Evolutionary conservation across 2,113 vertebrate genomes (phyloP).

Genomic region (Tringa solitaria): DNA sequence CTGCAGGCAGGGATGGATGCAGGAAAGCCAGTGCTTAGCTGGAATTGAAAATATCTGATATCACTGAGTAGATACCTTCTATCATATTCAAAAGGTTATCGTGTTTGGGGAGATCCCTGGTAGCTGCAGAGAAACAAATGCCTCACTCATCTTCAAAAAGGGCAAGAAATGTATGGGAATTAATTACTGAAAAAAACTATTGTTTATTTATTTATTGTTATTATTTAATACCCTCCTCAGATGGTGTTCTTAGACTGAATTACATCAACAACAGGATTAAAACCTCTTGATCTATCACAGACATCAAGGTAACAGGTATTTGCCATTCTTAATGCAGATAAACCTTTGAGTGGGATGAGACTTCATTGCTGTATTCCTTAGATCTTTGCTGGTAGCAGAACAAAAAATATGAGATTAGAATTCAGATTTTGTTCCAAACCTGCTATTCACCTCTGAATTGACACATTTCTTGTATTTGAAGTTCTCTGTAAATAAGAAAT

Average conservation of each 20-base stretch:
- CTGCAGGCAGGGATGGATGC: neutral
- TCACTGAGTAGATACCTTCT: neutral
- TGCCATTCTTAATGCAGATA: neutral
- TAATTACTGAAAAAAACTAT: neutral
- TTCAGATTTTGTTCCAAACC: neutral
- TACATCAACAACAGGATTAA: neutral
- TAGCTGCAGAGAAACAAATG: neutral
- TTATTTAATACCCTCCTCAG: neutral
- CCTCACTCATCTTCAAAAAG: neutral
- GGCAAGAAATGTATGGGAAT: neutral
- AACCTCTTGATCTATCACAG: neutral
- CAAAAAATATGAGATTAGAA: neutral
- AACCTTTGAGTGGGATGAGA: neutral
- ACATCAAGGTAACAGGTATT: neutral
- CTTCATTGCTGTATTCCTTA: neutral
- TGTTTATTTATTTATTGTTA: neutral
- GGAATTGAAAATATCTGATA: neutral
- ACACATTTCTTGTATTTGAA: neutral
- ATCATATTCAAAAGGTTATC: neutral
- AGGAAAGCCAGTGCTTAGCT: neutral
- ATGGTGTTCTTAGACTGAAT: neutral
- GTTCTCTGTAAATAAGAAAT: neutral
- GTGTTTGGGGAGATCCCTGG: neutral
- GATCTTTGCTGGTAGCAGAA: neutral
- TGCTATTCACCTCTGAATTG: neutral